Evolutionary conservation across 2,113 vertebrate genomes (phyloP).

Genomic region (Protomyctophum bolini): DNA sequence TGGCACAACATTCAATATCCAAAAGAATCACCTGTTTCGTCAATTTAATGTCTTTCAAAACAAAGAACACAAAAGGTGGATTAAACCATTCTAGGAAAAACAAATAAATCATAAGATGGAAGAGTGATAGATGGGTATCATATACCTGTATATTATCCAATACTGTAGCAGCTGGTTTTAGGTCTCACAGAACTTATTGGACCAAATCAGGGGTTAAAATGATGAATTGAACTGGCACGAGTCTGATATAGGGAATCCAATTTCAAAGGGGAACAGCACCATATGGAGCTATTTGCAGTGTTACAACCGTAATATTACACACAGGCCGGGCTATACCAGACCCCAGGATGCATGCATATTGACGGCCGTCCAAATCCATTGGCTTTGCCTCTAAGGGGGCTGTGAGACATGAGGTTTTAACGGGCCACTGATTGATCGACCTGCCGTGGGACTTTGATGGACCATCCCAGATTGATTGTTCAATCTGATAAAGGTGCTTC

Average conservation of each 20-base stretch:
- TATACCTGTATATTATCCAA: slow-evolving; percentile 28
- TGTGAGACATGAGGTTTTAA: slow-evolving; percentile 33
- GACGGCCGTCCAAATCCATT: slow-evolving; percentile 53
- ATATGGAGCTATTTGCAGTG: slow-evolving; percentile 56
- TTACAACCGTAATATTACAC: slow-evolving; percentile 52
- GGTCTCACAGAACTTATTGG: slow-evolving; percentile 21
- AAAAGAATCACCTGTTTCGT: slow-evolving; percentile 1
- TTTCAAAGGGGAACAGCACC: slow-evolving; percentile 54
- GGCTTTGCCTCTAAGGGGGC: slow-evolving; percentile 30
- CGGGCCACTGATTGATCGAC: slow-evolving; percentile 22
- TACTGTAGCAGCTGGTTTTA: slow-evolving; percentile 11
- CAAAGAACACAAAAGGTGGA: neutral
- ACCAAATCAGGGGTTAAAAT: slow-evolving; percentile 30
- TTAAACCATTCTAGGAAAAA: slow-evolving; percentile 27
- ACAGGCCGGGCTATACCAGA: slow-evolving; percentile 31
- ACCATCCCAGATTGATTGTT: slow-evolving; percentile 43
- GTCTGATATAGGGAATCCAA: slow-evolving; percentile 32
- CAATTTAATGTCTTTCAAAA: slow-evolving; percentile 15
- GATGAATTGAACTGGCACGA: slow-evolving; percentile 29
- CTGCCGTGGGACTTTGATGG: slow-evolving; percentile 30
- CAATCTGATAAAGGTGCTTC: slow-evolving; percentile 43
- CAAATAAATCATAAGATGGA: slow-evolving; percentile 20
- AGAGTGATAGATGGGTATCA: slow-evolving; percentile 7
- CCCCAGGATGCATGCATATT: slow-evolving; percentile 22
- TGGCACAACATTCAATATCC: slow-evolving; percentile 26